Evolutionary conservation across 2,113 vertebrate species (phyloP).

Genomic region (Gasterosteus nipponicus): DNA sequence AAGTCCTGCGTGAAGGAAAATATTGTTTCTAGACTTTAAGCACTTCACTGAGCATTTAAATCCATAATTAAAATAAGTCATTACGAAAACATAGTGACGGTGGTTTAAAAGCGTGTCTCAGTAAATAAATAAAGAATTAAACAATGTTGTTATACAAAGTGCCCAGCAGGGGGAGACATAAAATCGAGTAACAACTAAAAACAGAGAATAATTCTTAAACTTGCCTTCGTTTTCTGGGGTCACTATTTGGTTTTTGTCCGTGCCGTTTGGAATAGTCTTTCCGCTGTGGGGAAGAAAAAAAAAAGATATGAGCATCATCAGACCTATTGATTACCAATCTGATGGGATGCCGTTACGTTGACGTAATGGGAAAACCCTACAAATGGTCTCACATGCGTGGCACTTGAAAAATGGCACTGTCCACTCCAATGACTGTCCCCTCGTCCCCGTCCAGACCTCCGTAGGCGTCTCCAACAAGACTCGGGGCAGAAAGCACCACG

Average conservation of each 20-base stretch:
- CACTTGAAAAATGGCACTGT: constrained; percentile 92
- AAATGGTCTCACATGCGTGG: constrained; percentile 90
- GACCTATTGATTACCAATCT: not conserved
- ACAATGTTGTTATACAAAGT: not conserved
- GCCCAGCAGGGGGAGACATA: constrained; percentile 63
- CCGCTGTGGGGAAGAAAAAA: constrained; percentile 76
- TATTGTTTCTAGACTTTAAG: constrained; percentile 16
- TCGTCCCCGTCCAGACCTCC: constrained; percentile 89
- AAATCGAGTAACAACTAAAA: constrained; percentile 12
- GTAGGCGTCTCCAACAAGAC: constrained; percentile 90
- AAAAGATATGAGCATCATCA: not conserved
- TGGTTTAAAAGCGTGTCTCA: not conserved
- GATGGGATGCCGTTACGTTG: not conserved
- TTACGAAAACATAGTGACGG: not conserved
- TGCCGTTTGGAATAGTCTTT: constrained; percentile 90
- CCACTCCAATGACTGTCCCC: constrained; percentile 85
- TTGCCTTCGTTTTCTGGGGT: constrained; percentile 90
- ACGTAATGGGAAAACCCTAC: not conserved
- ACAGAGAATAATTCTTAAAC: constrained; percentile 29
- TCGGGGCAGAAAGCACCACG: constrained; percentile 89
- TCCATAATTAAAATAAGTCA: constrained; percentile 5
- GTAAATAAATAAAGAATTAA: not conserved
- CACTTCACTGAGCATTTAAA: constrained; percentile 24
- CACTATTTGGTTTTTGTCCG: constrained; percentile 80
- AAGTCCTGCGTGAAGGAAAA: constrained; percentile 13